phyloP scores from a whole-genome alignment of 2,797 vertebrate species.

The Myotis daubentonii region DNA sequence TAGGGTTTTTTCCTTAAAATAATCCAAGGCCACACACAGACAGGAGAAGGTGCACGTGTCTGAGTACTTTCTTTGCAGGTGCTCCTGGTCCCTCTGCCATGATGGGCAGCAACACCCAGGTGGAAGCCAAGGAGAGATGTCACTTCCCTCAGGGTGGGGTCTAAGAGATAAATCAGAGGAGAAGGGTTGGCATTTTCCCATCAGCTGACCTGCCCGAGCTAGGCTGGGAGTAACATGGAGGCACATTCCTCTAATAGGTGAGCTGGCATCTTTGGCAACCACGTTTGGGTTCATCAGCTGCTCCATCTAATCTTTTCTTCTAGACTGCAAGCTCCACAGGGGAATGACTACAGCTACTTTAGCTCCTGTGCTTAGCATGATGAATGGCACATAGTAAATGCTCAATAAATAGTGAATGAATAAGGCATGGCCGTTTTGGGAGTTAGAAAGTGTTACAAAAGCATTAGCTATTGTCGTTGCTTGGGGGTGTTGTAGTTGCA shows the following conservation, averaged over 20 bases:
- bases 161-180: not conserved
- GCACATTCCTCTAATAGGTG: not conserved
- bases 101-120: not conserved
- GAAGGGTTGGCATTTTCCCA: accelerated
- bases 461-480: not conserved
- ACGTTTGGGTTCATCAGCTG: not conserved
- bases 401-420: not conserved
- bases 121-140: not conserved
- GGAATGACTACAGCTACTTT: not conserved
- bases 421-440: not conserved
- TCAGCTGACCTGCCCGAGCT: no score
- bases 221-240: not conserved
- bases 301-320: not conserved
- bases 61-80: no score
- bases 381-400: not conserved
- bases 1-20: constrained; percentile 32
- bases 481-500: not conserved
- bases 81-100: not conserved
- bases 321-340: not conserved
- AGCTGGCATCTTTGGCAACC: not conserved
- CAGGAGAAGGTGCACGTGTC: not conserved
- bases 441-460: not conserved
- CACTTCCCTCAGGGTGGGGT: not conserved
- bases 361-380: not conserved
- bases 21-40: not conserved